phyloP scores from a whole-genome alignment of 2,888 invertebrate species.

The Orthosia incerta region DNA sequence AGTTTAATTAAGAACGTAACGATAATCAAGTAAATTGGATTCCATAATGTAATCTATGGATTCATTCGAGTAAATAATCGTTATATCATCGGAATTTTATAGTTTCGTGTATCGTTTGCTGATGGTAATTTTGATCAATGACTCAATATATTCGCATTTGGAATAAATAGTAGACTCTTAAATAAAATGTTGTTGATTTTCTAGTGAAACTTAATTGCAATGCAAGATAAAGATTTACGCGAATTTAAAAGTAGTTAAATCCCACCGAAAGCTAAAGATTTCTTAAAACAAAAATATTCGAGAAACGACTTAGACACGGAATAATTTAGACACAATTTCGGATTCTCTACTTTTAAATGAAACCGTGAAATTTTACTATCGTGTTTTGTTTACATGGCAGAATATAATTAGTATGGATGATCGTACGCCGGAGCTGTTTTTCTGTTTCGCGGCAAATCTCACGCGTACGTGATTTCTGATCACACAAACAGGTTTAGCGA shows the following conservation, averaged over 20 bases:
- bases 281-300: constrained; percentile 40
- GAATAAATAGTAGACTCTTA: not conserved
- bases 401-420: constrained; percentile 48
- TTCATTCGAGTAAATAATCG: constrained; percentile 48
- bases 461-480: constrained; percentile 54
- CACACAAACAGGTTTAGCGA: constrained; percentile 59
- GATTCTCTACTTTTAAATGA: constrained; percentile 53
- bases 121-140: constrained; percentile 25
- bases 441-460: constrained; percentile 53
- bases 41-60: constrained; percentile 37
- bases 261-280: constrained; percentile 4
- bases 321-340: constrained; percentile 34
- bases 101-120: constrained; percentile 7
- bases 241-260: constrained; percentile 6
- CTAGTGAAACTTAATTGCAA: constrained; percentile 33
- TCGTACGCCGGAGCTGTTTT: constrained; percentile 37
- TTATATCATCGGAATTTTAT: constrained; percentile 45
- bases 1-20: constrained; percentile 51
- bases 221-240: constrained; percentile 20
- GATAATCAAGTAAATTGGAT: constrained; percentile 43
- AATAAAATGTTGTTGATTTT: constrained; percentile 12
- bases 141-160: constrained; percentile 21
- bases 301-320: constrained; percentile 30
- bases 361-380: constrained; percentile 13
- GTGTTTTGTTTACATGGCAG: constrained; percentile 42